phyloP scores from a whole-genome alignment of 2,888 invertebrate genomes.

The Drosophila subsilvestris region DNA sequence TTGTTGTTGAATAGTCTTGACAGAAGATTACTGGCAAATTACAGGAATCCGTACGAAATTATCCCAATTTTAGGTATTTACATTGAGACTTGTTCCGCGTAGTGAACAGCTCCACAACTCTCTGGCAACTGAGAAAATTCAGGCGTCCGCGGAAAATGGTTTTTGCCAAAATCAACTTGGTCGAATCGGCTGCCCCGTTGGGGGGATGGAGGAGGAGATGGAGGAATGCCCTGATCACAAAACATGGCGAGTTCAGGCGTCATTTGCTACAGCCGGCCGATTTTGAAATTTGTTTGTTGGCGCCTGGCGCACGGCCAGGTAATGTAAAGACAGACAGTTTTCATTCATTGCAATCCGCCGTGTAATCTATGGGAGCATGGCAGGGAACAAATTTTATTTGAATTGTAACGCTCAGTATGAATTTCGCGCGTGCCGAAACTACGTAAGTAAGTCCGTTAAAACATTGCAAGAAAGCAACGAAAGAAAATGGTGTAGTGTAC shows the following conservation, averaged over 20 bases:
- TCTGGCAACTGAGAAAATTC: slow-evolving; percentile 70
- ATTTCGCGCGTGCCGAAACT: slow-evolving; percentile 7
- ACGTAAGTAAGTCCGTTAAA: not conserved
- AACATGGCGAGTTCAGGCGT: slow-evolving; percentile 54
- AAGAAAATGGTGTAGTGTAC: too few species aligned
- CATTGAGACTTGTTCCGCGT: slow-evolving; percentile 55
- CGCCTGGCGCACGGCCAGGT: slow-evolving; percentile 58
- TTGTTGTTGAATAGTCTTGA: slow-evolving; percentile 7
- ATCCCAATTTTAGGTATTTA: slow-evolving; percentile 9
- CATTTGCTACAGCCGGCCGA: slow-evolving; percentile 65
- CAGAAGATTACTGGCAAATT: slow-evolving; percentile 31
- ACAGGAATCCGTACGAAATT: slow-evolving; percentile 20
- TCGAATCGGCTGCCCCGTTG: slow-evolving; percentile 19
- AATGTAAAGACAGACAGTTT: not conserved
- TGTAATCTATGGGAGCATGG: not conserved
- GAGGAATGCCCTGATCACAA: slow-evolving; percentile 15
- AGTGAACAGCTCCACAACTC: slow-evolving; percentile 70
- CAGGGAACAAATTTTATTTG: slow-evolving; percentile 26
- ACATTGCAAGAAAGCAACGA: too few species aligned
- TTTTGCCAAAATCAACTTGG: slow-evolving; percentile 63
- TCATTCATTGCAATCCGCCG: not conserved
- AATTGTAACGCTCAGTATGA: slow-evolving; percentile 55
- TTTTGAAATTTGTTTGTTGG: slow-evolving; percentile 55
- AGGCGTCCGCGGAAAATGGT: slow-evolving; percentile 77
- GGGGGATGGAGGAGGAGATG: slow-evolving; percentile 31